A percentile compares a stretch with the other conserved stretches of the same genome.
phyloP scores from a whole-genome alignment of 2,797 vertebrate species.

The Cirrhinus mrigala region DNA sequence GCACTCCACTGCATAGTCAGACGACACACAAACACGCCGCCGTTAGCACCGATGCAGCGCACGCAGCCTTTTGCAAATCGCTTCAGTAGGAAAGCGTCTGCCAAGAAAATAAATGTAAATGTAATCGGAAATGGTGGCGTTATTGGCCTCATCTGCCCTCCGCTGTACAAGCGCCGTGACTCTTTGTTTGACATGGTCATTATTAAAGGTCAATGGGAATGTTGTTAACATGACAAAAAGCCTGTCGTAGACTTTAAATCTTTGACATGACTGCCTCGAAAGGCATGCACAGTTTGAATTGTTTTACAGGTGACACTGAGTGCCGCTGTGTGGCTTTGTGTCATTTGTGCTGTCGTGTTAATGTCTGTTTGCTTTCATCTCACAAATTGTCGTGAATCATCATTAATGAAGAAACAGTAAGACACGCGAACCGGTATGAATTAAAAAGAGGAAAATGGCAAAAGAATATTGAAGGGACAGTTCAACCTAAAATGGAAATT shows the following conservation, averaged over 20 bases:
- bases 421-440: neutral
- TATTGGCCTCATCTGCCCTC: slow-evolving; percentile 37
- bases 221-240: slow-evolving; percentile 62
- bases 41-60: neutral
- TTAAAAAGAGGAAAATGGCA: neutral
- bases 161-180: slow-evolving; percentile 34
- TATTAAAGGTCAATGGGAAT: slow-evolving; percentile 59
- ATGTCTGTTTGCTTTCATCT: neutral
- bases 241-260: slow-evolving; percentile 47
- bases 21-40: neutral
- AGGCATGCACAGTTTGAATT: slow-evolving; percentile 47
- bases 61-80: neutral
- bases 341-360: slow-evolving; percentile 41
- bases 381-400: neutral
- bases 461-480: neutral
- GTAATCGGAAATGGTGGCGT: slow-evolving; percentile 40
- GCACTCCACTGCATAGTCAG: slow-evolving; percentile 16
- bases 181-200: slow-evolving; percentile 57
- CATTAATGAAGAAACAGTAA: neutral
- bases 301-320: slow-evolving; percentile 27
- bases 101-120: slow-evolving; percentile 48
- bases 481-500: neutral
- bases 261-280: slow-evolving; percentile 38
- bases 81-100: neutral
- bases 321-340: slow-evolving; percentile 13